Evolutionary conservation across 2,888 invertebrate genomes (phyloP).

Genomic region (Invenusta paracnida): DNA sequence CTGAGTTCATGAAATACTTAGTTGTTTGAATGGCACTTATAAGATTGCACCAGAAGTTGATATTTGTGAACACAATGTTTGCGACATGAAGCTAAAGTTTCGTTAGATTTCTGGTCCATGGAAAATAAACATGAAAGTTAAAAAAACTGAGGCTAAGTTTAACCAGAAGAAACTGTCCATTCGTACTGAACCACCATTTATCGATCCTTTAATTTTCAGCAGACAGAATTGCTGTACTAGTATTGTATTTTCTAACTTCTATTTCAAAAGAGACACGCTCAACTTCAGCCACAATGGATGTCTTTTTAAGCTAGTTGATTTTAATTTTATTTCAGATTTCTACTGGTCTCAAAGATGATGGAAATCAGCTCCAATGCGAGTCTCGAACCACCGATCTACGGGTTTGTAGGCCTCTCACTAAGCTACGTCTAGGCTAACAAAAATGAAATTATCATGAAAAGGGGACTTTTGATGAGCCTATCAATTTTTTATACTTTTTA

Average conservation of each 20-base stretch:
- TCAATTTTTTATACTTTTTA: no score
- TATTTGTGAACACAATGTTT: background rate
- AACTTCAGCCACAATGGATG: background rate
- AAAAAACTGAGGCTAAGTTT: background rate
- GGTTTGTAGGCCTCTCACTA: no score
- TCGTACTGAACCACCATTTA: background rate
- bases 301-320: no score
- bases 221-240: background rate
- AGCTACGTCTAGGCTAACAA: no score
- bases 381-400: no score
- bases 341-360: background rate
- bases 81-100: background rate
- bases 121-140: background rate
- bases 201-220: background rate
- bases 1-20: no score
- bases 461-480: no score
- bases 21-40: no score
- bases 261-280: background rate
- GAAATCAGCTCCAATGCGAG: background rate
- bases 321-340: background rate
- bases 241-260: background rate
- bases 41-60: no score
- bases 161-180: background rate
- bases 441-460: no score
- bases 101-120: background rate